phyloP scores from a whole-genome alignment of 2,797 vertebrate genomes.

The Myotis planiceps region DNA sequence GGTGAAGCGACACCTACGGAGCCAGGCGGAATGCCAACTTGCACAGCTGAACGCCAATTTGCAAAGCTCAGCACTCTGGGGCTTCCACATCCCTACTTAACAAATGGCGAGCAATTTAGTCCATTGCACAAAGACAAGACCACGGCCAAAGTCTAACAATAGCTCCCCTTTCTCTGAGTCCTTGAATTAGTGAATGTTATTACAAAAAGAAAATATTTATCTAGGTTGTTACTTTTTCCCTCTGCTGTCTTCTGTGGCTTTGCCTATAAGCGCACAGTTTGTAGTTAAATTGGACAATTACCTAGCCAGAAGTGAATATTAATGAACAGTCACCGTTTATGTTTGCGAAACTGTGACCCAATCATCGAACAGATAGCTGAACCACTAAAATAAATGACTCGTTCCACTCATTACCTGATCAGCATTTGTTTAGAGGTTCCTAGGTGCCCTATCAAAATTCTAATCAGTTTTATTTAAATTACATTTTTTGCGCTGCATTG shows the following conservation, averaged over 20 bases:
- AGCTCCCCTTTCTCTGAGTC: neutral
- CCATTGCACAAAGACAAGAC: neutral
- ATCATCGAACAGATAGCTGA: conserved; percentile 72
- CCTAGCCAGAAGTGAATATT: conserved; percentile 74
- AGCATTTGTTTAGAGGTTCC: conserved; percentile 80
- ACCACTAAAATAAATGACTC: conserved; percentile 80
- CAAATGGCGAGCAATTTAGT: conserved; percentile 51
- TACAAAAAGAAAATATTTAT: conserved; percentile 66
- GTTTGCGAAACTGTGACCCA: conserved; percentile 78
- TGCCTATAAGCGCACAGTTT: conserved; percentile 53
- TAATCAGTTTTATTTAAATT: conserved; percentile 81
- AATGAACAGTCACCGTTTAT: conserved; percentile 69
- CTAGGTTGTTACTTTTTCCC: conserved; percentile 28
- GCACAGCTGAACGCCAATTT: neutral
- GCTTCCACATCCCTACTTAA: conserved; percentile 66
- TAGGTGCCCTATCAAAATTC: conserved; percentile 80
- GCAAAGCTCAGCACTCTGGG: conserved; percentile 46
- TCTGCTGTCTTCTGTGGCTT: conserved; percentile 55
- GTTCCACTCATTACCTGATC: conserved; percentile 81
- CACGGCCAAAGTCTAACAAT: neutral
- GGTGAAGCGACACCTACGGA: neutral
- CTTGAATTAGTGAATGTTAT: conserved; percentile 59
- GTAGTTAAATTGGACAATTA: conserved; percentile 80
- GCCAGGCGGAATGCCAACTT: conserved; percentile 44
- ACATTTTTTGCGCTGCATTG: conserved; percentile 73